Evolutionary conservation across 2,888 invertebrate species (phyloP).

Genomic region (Vandiemenella viatica): DNA sequence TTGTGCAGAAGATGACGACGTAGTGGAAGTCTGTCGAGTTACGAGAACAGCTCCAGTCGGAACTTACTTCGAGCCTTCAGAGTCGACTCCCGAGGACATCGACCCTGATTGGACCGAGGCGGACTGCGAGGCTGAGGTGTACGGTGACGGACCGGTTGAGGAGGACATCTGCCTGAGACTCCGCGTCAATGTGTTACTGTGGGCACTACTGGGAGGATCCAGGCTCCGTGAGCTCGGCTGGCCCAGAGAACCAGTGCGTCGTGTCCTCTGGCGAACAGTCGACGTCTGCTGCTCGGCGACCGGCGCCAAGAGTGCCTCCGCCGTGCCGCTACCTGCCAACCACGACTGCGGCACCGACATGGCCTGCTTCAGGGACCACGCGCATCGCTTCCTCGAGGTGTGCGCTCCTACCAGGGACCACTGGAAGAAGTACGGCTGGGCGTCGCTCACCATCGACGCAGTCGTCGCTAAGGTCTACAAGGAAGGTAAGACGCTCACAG

Average conservation of each 20-base stretch:
- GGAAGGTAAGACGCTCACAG: constrained; percentile 12
- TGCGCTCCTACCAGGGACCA: constrained; percentile 17
- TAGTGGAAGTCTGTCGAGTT: too few relatives aligned
- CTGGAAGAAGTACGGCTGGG: constrained; percentile 18
- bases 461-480: constrained; percentile 15
- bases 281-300: constrained; percentile 13
- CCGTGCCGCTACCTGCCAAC: constrained; percentile 11
- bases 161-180: constrained; percentile 9
- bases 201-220: constrained; percentile 14
- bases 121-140: not conserved
- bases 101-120: not conserved
- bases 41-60: too few relatives aligned
- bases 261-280: constrained; percentile 13
- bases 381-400: constrained; percentile 16
- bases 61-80: too few relatives aligned
- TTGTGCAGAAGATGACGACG: too few relatives aligned
- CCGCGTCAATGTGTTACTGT: constrained; percentile 12
- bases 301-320: constrained; percentile 14
- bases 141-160: not conserved
- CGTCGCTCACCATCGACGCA: constrained; percentile 15
- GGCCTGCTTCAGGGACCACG: constrained; percentile 17
- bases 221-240: constrained; percentile 12
- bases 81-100: too few relatives aligned
- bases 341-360: constrained; percentile 16
- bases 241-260: constrained; percentile 10